A percentile compares a stretch with the other conserved stretches of the same genome.
Evolutionary conservation across 2,888 invertebrate genomes (phyloP).

Genomic region (Drosophila parthenogenetica): DNA sequence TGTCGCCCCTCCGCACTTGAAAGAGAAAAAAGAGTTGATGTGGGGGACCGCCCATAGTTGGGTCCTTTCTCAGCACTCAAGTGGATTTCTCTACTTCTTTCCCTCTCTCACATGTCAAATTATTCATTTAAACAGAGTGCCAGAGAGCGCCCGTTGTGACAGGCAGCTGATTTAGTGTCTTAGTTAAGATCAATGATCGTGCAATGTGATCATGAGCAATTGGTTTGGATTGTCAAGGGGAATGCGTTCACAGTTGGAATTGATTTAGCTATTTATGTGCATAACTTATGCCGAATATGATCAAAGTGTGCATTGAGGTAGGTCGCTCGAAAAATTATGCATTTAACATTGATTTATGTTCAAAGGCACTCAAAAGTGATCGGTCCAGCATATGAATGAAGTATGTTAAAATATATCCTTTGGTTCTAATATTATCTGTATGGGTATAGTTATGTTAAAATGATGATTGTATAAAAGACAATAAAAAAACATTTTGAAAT

Average conservation of each 20-base stretch:
- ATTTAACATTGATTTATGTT: slow-evolving; percentile 19
- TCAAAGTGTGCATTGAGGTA: slow-evolving; percentile 25
- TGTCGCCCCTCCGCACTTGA: slow-evolving; percentile 62
- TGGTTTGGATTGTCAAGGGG: slow-evolving; percentile 35
- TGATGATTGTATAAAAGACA: neutral
- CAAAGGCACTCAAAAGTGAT: neutral
- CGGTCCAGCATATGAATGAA: too few species aligned
- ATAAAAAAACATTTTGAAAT: too few species aligned
- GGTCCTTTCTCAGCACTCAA: slow-evolving; percentile 35
- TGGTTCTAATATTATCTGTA: neutral
- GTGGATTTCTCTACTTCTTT: slow-evolving; percentile 57
- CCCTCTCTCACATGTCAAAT: slow-evolving; percentile 79
- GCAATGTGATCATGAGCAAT: slow-evolving; percentile 49
- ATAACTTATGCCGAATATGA: slow-evolving; percentile 19
- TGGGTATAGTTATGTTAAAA: neutral
- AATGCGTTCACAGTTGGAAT: slow-evolving; percentile 34
- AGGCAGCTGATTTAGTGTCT: slow-evolving; percentile 68
- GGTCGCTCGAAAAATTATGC: slow-evolving; percentile 16
- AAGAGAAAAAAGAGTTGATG: slow-evolving; percentile 71
- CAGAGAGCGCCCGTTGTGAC: slow-evolving; percentile 46
- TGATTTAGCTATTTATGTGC: slow-evolving; percentile 30
- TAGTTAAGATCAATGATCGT: slow-evolving; percentile 57
- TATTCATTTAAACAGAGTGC: slow-evolving; percentile 58
- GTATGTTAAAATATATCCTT: too few species aligned
- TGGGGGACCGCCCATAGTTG: slow-evolving; percentile 65